Conservation (phyloP, 2,797 vertebrate genomes). For the Hafferia zeledoni region DNA sequence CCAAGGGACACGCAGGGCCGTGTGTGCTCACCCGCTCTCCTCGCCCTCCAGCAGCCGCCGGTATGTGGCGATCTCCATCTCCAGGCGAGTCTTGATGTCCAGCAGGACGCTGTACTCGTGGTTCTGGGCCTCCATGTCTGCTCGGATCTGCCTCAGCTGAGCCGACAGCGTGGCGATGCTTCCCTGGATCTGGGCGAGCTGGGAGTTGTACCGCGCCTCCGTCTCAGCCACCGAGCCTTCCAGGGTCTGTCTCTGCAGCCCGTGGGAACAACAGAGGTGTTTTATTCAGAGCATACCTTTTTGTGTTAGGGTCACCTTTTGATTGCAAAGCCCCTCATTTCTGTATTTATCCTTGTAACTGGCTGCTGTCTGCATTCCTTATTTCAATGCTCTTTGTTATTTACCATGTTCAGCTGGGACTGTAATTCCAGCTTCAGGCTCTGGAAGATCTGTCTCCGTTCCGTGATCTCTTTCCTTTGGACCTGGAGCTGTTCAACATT, state of each 20-base stretch:
- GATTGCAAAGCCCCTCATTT: not conserved
- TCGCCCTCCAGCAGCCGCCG: constrained; percentile 78
- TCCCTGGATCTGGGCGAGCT: constrained; percentile 63
- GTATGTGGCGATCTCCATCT: constrained; percentile 77
- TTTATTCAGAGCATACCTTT: not conserved
- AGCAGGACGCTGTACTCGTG: constrained; percentile 61
- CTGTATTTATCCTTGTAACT: not conserved
- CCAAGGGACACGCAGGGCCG: rapidly evolving
- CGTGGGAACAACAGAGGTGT: not conserved
- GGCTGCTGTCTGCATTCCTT: not conserved
- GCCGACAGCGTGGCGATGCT: constrained; percentile 43
- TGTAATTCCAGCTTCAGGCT: constrained; percentile 73
- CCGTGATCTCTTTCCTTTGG: constrained; percentile 41
- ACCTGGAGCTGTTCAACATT: constrained; percentile 41
- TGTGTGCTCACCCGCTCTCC: constrained; percentile 54
- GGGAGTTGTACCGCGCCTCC: constrained; percentile 59
- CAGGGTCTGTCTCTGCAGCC: constrained; percentile 57
- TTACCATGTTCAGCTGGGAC: constrained; percentile 71
- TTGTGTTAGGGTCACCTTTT: not conserved
- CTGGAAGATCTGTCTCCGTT: constrained; percentile 55
- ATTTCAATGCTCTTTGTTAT: not conserved
- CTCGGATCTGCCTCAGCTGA: constrained; percentile 68
- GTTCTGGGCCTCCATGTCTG: constrained; percentile 62
- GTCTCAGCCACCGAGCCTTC: constrained; percentile 65
- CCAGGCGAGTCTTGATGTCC: constrained; percentile 74